These are phyloP conservation scores for Neolamprologus kungweensis DNA, from an alignment of 2,113 vertebrate genomes.

Conservation along the genomic window DNA sequence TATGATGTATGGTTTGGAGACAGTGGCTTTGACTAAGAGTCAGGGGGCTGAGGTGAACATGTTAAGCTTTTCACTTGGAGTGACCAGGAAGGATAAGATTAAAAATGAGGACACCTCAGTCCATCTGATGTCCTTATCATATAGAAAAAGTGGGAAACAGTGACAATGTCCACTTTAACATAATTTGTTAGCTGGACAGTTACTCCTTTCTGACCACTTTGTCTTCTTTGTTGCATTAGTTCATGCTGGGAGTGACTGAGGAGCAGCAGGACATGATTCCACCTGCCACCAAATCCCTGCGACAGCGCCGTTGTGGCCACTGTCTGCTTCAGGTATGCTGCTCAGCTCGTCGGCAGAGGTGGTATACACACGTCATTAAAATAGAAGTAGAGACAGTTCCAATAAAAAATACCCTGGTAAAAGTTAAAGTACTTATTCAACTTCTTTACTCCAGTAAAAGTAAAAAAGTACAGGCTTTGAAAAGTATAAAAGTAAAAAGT, in stretches of 20 bases:
- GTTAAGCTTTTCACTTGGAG: background rate
- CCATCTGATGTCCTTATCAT: background rate
- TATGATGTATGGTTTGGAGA: rapidly evolving
- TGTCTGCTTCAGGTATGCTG: constrained; percentile 83
- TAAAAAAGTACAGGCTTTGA: background rate
- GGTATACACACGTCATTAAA: background rate
- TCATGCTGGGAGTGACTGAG: constrained; percentile 63
- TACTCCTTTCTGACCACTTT: background rate
- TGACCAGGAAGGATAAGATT: background rate
- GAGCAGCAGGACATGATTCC: constrained; percentile 73
- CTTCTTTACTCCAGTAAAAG: background rate
- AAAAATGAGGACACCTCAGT: background rate
- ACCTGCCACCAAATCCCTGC: constrained; percentile 41
- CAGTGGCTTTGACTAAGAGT: background rate
- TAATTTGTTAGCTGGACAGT: background rate
- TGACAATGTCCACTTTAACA: background rate
- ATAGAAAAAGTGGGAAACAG: background rate
- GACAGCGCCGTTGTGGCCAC: constrained; percentile 80
- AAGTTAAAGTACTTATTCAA: background rate
- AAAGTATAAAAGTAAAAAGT: background rate
- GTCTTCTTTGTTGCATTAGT: constrained; percentile 8
- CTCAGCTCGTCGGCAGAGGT: background rate
- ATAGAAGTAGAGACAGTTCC: background rate
- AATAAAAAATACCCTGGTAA: background rate
- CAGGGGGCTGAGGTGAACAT: background rate